phyloP scores from a whole-genome alignment of 2,888 invertebrate species.

The Chymomyza amoena region DNA sequence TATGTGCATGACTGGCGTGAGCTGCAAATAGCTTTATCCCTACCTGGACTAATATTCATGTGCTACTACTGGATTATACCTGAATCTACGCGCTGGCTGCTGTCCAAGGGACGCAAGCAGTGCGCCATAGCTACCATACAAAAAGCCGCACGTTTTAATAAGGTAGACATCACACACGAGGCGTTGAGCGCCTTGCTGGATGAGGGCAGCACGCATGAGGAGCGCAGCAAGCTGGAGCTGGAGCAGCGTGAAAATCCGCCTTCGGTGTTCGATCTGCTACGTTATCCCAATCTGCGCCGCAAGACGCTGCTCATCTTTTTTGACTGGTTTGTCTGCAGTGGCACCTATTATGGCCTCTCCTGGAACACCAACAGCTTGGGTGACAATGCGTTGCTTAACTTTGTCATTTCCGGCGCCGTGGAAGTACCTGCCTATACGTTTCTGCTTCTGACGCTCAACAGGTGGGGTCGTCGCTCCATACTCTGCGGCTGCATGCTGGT shows the following conservation, averaged over 20 bases:
- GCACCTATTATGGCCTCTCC: slow-evolving; percentile 88
- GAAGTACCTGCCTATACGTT: slow-evolving; percentile 87
- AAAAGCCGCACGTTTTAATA: slow-evolving; percentile 84
- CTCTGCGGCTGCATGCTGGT: slow-evolving; percentile 85
- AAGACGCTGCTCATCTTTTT: slow-evolving; percentile 86
- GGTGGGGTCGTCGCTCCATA: slow-evolving; percentile 85
- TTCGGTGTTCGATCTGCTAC: slow-evolving; percentile 82
- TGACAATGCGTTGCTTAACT: slow-evolving; percentile 86
- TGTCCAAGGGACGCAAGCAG: slow-evolving; percentile 82
- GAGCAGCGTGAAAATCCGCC: slow-evolving; percentile 54
- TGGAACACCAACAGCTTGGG: slow-evolving; percentile 87
- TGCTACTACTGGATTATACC: slow-evolving; percentile 88
- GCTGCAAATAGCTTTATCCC: slow-evolving; percentile 84
- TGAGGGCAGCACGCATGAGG: slow-evolving; percentile 63
- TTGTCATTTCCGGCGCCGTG: slow-evolving; percentile 86
- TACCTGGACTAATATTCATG: slow-evolving; percentile 84
- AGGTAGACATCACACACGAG: slow-evolving; percentile 81
- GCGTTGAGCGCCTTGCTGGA: slow-evolving; percentile 80
- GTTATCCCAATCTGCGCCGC: slow-evolving; percentile 83
- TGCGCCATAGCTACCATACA: slow-evolving; percentile 83
- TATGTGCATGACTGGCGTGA: slow-evolving; percentile 84
- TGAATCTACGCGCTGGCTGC: slow-evolving; percentile 86
- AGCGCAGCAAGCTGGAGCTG: slow-evolving; percentile 40
- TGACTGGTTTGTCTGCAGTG: slow-evolving; percentile 88
- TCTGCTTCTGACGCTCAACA: slow-evolving; percentile 83